These are phyloP conservation scores for Pachliopta kotzebuea DNA, from an alignment of 2,888 invertebrate species.

Conservation along the genomic window DNA sequence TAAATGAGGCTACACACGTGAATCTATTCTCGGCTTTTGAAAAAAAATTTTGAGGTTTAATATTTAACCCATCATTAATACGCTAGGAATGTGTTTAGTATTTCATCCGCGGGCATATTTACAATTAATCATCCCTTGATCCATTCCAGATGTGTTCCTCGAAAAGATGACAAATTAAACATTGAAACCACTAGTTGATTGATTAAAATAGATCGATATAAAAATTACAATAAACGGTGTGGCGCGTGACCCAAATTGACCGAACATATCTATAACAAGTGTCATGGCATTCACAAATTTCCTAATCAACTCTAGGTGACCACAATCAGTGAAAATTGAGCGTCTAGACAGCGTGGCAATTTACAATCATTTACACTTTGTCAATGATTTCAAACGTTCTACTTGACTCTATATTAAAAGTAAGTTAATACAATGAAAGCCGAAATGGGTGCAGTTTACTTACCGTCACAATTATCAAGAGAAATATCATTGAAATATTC, in stretches of 20 bases:
- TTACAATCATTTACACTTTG: slow-evolving; percentile 52
- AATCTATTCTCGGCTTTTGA: slow-evolving; percentile 35
- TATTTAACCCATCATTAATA: background rate
- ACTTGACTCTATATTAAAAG: slow-evolving; percentile 33
- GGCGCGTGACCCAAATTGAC: slow-evolving; percentile 51
- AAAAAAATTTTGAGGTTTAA: slow-evolving; percentile 28
- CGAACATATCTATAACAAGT: slow-evolving; percentile 39
- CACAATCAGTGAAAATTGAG: slow-evolving; percentile 57
- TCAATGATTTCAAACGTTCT: slow-evolving; percentile 39
- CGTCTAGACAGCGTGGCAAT: slow-evolving; percentile 64
- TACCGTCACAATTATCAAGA: slow-evolving; percentile 50
- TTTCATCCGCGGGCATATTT: too few species aligned
- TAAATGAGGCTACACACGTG: slow-evolving; percentile 55
- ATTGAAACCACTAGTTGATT: background rate
- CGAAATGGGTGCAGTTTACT: slow-evolving; percentile 40
- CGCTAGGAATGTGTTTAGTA: too few species aligned
- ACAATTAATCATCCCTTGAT: too few species aligned
- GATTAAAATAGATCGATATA: slow-evolving; percentile 27
- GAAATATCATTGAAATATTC: slow-evolving; percentile 39
- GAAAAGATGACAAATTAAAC: background rate
- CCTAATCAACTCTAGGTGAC: slow-evolving; percentile 55
- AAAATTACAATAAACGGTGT: slow-evolving; percentile 40
- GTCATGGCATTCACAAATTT: slow-evolving; percentile 40
- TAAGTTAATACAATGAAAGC: slow-evolving; percentile 14
- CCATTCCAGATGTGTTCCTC: background rate